Evolutionary conservation across 2,888 invertebrate species (phyloP).

Genomic region (Formica aserva): DNA sequence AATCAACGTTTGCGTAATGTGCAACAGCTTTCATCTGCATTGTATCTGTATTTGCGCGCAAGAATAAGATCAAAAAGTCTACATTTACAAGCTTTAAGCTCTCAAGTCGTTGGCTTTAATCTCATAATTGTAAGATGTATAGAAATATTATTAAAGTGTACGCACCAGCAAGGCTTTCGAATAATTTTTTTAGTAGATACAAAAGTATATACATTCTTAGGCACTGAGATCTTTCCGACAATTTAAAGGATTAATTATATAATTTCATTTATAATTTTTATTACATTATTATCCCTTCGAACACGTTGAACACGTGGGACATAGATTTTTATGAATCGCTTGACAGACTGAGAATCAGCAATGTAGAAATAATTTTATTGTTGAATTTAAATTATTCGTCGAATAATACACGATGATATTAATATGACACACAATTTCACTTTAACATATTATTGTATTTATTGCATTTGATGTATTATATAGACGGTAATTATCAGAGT

Average conservation of each 20-base stretch:
- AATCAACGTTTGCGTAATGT: neutral
- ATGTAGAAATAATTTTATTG: constrained; percentile 6
- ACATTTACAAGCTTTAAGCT: neutral
- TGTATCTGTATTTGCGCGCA: neutral
- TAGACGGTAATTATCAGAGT: neutral
- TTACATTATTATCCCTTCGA: neutral
- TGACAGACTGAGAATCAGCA: constrained; percentile 21
- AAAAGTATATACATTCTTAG: neutral
- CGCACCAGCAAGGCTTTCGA: neutral
- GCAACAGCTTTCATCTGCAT: neutral
- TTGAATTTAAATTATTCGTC: neutral
- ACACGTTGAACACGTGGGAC: neutral
- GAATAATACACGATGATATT: neutral
- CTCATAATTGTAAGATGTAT: neutral
- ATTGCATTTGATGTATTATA: constrained; percentile 17
- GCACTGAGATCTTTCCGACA: neutral
- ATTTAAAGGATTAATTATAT: neutral
- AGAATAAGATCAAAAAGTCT: neutral
- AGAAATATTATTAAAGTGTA: neutral
- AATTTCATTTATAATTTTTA: neutral
- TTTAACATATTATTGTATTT: neutral
- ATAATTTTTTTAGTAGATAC: neutral
- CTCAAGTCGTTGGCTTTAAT: neutral
- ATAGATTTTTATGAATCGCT: neutral
- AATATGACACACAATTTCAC: neutral